Conservation (phyloP, 1,140 invertebrate species). For the Trichonephila inaurata region DNA sequence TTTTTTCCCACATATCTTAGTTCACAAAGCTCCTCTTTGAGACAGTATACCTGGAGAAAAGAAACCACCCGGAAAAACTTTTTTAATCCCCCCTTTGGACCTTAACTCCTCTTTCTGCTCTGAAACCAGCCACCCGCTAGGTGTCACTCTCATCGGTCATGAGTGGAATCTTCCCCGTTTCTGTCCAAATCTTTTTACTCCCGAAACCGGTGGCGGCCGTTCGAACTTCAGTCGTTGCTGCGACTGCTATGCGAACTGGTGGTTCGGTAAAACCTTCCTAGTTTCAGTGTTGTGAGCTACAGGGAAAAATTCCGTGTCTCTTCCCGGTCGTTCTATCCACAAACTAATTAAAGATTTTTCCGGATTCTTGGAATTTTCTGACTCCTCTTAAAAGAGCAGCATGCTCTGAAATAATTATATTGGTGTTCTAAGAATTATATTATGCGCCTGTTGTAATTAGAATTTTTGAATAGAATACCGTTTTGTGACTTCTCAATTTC, state of each 20-base stretch:
- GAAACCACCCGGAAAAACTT: neutral
- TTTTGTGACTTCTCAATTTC: neutral
- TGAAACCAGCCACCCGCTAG: neutral
- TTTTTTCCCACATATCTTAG: too few species aligned
- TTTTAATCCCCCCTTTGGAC: neutral
- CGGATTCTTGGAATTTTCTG: neutral
- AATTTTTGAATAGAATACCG: neutral
- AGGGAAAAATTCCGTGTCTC: neutral
- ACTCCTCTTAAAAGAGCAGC: neutral
- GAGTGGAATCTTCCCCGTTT: conserved; percentile 16
- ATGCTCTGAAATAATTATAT: conserved; percentile 1
- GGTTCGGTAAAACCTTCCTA: neutral
- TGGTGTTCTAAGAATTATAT: neutral
- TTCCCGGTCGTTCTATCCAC: neutral
- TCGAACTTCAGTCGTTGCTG: conserved; percentile 1
- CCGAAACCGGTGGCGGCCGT: neutral
- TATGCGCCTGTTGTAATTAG: neutral
- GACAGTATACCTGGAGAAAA: too few species aligned
- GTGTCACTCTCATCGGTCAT: neutral
- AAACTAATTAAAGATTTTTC: conserved; percentile 19
- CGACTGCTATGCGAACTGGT: neutral
- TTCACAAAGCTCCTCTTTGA: too few species aligned
- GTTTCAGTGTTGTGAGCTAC: too few species aligned
- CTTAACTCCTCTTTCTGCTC: too few species aligned
- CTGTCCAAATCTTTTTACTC: conserved; percentile 26